phyloP scores from a whole-genome alignment of 1,140 invertebrate species.

The Luehdorfia chinensis region DNA sequence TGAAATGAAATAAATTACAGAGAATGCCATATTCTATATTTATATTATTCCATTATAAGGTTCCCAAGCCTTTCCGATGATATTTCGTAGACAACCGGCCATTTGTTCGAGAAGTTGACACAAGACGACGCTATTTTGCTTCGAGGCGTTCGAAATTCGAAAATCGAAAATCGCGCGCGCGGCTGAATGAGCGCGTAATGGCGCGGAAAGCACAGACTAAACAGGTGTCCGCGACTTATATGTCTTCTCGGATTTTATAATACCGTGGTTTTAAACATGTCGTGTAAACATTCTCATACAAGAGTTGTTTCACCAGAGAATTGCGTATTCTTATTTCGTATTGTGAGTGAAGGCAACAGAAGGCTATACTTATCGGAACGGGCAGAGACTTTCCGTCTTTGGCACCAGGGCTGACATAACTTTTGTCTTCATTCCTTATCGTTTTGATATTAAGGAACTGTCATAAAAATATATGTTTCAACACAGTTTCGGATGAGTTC shows the following conservation, averaged over 20 bases:
- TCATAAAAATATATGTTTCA: too few species aligned
- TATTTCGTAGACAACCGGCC: slow-evolving; percentile 27
- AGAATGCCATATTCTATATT: too few species aligned
- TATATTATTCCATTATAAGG: background rate
- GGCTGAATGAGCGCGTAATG: slow-evolving; percentile 50
- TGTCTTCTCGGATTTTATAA: slow-evolving; percentile 26
- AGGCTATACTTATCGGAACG: too few species aligned
- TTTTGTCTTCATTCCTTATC: too few species aligned
- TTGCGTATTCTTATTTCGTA: slow-evolving; percentile 2
- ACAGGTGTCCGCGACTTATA: slow-evolving; percentile 38
- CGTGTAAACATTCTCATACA: too few species aligned
- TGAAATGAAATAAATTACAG: too few species aligned
- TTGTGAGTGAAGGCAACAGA: too few species aligned
- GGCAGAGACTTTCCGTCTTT: too few species aligned
- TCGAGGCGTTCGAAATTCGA: slow-evolving; percentile 49
- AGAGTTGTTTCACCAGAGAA: too few species aligned
- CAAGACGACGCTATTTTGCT: slow-evolving; percentile 45
- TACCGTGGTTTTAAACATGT: slow-evolving; percentile 3
- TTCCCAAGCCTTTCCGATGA: slow-evolving; percentile 1
- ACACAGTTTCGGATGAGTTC: too few species aligned
- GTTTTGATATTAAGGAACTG: too few species aligned
- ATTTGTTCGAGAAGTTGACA: slow-evolving; percentile 43
- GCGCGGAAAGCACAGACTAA: slow-evolving; percentile 60
- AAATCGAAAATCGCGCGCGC: slow-evolving; percentile 42
- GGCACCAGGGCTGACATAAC: too few species aligned